Evolutionary conservation across 2,888 invertebrate genomes (phyloP).

Genomic region (Lepidochitona cinerea): DNA sequence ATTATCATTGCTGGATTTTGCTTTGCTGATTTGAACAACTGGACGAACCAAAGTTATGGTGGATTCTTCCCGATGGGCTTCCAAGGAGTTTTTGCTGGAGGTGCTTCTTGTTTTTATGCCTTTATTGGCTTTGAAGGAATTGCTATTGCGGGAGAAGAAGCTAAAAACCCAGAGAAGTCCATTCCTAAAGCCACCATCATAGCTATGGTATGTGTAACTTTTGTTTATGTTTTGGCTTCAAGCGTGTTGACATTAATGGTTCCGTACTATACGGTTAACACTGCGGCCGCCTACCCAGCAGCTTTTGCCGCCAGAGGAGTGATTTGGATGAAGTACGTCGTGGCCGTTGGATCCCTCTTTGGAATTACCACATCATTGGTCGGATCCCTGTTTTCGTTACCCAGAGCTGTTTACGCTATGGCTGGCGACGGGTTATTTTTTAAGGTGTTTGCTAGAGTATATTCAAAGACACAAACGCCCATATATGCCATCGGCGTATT

Average conservation of each 20-base stretch:
- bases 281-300: conserved; percentile 62
- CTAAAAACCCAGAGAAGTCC: conserved; percentile 65
- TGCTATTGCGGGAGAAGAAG: conserved; percentile 71
- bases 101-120: conserved; percentile 71
- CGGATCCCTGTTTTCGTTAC: conserved; percentile 88
- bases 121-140: conserved; percentile 72
- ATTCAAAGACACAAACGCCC: conserved; percentile 80
- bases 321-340: conserved; percentile 65
- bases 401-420: conserved; percentile 92
- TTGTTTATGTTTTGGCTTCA: conserved; percentile 62
- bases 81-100: conserved; percentile 68
- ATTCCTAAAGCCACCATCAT: conserved; percentile 68
- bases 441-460: conserved; percentile 79
- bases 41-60: conserved; percentile 76
- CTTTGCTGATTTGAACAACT: conserved; percentile 86
- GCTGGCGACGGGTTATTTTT: conserved; percentile 90
- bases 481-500: conserved; percentile 62
- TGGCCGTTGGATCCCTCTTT: conserved; percentile 62
- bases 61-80: conserved; percentile 71
- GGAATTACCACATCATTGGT: conserved; percentile 72
- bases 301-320: conserved; percentile 60
- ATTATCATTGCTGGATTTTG: conserved; percentile 81
- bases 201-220: conserved; percentile 56
- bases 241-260: conserved; percentile 63
- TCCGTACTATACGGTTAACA: conserved; percentile 55